These are phyloP conservation scores for Macrochelys suwanniensis DNA, from an alignment of 2,797 vertebrate genomes.

Conservation along the genomic window DNA sequence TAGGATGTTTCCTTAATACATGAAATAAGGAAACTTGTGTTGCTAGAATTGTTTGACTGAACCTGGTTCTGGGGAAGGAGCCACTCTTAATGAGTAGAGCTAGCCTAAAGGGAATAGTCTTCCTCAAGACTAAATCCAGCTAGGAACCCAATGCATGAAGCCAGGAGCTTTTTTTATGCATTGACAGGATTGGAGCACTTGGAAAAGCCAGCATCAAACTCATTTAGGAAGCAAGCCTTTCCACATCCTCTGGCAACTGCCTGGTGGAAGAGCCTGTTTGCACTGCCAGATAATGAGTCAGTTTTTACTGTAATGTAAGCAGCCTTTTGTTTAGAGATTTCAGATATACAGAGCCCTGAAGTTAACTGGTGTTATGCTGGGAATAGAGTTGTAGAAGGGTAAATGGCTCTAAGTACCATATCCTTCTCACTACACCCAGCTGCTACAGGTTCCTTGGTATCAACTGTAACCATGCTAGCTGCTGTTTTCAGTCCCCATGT, in stretches of 20 bases:
- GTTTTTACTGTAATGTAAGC: background rate
- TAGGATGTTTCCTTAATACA: background rate
- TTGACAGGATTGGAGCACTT: background rate
- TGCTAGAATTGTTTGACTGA: background rate
- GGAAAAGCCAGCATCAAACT: background rate
- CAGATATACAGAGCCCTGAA: background rate
- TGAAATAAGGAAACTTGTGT: rapidly evolving
- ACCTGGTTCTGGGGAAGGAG: background rate
- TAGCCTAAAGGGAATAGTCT: background rate
- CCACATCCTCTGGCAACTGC: background rate
- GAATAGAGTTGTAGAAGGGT: too few species aligned
- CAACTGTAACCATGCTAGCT: too few species aligned
- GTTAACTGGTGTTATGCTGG: too few species aligned
- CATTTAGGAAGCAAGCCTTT: background rate
- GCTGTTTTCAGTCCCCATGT: background rate
- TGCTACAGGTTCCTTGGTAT: too few species aligned
- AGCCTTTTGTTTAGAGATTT: background rate
- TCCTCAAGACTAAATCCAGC: background rate
- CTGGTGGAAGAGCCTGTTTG: background rate
- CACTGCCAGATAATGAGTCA: background rate
- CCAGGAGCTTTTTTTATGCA: too few species aligned
- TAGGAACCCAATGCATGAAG: background rate
- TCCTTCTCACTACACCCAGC: too few species aligned
- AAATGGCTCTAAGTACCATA: too few species aligned
- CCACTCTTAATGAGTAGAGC: background rate